Percentiles rank a stretch among this genome's conserved stretches.
Evolutionary conservation across 2,888 invertebrate genomes (phyloP).

Genomic region (Stegana nigrithorax): DNA sequence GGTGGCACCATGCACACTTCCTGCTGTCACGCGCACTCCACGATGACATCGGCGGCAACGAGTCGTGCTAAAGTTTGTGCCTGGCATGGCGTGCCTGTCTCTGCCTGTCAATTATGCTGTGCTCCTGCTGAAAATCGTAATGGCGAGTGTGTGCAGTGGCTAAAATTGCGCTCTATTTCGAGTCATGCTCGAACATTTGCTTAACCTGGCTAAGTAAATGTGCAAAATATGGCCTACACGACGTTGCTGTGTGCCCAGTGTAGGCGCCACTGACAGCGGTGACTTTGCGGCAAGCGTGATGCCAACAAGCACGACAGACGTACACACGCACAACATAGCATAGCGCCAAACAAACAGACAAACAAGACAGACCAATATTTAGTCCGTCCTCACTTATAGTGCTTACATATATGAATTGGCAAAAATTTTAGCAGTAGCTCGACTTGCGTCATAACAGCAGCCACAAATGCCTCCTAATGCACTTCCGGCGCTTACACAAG

Average conservation of each 20-base stretch:
- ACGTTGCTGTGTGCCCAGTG: conserved; percentile 50
- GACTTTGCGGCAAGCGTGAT: conserved; percentile 41
- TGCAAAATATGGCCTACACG: not conserved
- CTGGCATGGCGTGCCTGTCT: no score
- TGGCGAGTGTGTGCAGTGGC: conserved; percentile 62
- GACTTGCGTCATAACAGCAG: no score
- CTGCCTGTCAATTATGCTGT: conserved; percentile 34
- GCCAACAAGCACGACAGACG: conserved; percentile 47
- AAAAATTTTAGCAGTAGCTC: no score
- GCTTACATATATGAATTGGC: no score
- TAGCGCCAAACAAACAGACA: not conserved
- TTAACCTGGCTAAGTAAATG: no score
- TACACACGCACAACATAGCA: conserved; percentile 50
- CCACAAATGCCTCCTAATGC: no score
- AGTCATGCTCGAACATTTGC: not conserved
- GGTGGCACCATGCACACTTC: conserved; percentile 14
- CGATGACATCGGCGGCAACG: not conserved
- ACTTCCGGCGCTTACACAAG: no score
- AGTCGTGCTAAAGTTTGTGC: not conserved
- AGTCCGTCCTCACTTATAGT: no score
- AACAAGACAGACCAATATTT: not conserved
- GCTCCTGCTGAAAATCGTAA: conserved; percentile 52
- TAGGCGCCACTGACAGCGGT: conserved; percentile 60
- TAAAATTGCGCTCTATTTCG: conserved; percentile 48
- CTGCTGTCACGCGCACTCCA: conserved; percentile 7